Evolutionary conservation across 2,888 invertebrate species (phyloP), one percentile per base, ranked within the genome.

Genomic region (Cheiracanthium punctorium): DNA sequence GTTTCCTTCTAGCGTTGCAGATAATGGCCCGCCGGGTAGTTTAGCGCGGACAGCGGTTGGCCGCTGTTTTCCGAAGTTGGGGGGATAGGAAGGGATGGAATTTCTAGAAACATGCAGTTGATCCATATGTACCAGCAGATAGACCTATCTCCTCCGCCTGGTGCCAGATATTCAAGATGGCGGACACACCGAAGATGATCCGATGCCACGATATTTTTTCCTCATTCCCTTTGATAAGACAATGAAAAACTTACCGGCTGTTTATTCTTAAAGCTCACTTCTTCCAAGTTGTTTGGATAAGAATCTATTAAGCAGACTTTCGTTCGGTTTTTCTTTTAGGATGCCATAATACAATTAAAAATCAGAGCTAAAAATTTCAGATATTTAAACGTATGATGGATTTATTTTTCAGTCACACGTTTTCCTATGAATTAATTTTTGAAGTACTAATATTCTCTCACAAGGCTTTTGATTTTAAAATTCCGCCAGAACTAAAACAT

Each of bases 41-140:
- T 86, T 86, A 80, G 80, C 85, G 52, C 71, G 85, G 75, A 41
- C 85, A 65, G 85, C 64, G 84, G 84, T 84, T 73, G 73, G 75
- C 80, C 75, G 75, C 64, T 64, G 71, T 58, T 41, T 67, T 65
- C 37, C 43, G 48, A 43, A 48, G 52, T 28, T 28, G 52, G 73
- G 37, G 58, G 29, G 0, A 41, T 28, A 43, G 30, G 64, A 4
- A 20, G 41, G 20, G 75, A 67, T 75, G 82, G 82, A 82, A 75
- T 69, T 82, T 70, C 81, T 32, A 69, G 65, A 67, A 81, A 74
- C 73, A 32, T 58, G 72, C 58, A 74, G 73, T 37, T 79, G 79
- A 79, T 85, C 85, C 79, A 85, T 85, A 72, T 43, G 32, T 29
- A 67, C 33, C 65, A 33, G 1, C 58, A 14, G 48, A 37, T 33